Percentiles rank a stretch among this genome's conserved stretches.
These are phyloP conservation scores for Takifugu bimaculatus DNA, from an alignment of 2,113 vertebrate genomes.

Conservation along the genomic window DNA sequence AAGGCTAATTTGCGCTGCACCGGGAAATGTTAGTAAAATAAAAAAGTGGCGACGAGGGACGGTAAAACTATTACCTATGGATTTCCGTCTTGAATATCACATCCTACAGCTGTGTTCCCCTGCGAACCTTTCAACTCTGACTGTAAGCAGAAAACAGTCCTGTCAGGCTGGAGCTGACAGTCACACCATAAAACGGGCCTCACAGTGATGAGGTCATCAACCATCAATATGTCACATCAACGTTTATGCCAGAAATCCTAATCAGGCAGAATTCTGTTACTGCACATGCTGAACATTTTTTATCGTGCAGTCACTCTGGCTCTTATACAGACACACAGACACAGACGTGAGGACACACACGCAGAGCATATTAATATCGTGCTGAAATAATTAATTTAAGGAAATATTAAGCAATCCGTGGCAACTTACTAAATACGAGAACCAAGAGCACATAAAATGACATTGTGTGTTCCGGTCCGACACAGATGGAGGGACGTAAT, in stretches of 20 bases:
- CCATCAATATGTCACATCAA: slow-evolving; percentile 45
- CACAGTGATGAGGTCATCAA: slow-evolving; percentile 44
- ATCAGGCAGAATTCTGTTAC: slow-evolving; percentile 49
- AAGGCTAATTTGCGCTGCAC: slow-evolving; percentile 3
- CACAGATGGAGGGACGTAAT: slow-evolving; percentile 66
- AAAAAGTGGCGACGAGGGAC: slow-evolving; percentile 5
- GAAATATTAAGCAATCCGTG: background rate
- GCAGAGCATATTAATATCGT: background rate
- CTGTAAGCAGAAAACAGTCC: slow-evolving; percentile 38
- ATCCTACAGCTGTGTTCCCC: slow-evolving; percentile 11
- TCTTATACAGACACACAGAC: background rate
- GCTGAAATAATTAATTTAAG: no score
- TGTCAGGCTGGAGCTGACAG: slow-evolving; percentile 24
- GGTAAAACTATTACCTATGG: slow-evolving; percentile 6
- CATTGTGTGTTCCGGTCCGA: slow-evolving; percentile 10
- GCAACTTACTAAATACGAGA: slow-evolving; percentile 3
- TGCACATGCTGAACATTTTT: slow-evolving; percentile 44
- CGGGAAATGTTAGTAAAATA: background rate
- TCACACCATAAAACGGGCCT: slow-evolving; percentile 24
- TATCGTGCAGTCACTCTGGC: slow-evolving; percentile 46
- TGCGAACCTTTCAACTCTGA: slow-evolving; percentile 15
- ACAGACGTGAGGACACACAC: background rate
- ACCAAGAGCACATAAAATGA: slow-evolving; percentile 21
- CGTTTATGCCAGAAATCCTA: slow-evolving; percentile 32
- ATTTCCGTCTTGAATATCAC: slow-evolving; percentile 1